Percentiles rank a stretch among this genome's conserved stretches.
These are phyloP conservation scores for Bellardia bayeri DNA, from an alignment of 2,888 invertebrate species.

Conservation along the genomic window DNA sequence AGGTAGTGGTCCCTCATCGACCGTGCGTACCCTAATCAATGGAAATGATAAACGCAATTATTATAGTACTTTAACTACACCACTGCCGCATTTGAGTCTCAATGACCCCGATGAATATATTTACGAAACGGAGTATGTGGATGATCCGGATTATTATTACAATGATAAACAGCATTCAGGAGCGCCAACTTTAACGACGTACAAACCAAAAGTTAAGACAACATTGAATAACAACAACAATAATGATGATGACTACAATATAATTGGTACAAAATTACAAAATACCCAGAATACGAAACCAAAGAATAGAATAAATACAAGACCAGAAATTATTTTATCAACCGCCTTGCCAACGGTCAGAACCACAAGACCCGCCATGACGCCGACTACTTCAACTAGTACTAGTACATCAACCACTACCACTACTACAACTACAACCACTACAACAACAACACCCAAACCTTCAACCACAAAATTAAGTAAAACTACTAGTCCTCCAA, in stretches of 20 bases:
- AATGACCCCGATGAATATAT: slow-evolving; percentile 75
- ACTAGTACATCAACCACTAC: slow-evolving; percentile 79
- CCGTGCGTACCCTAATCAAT: slow-evolving; percentile 70
- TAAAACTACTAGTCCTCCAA: slow-evolving; percentile 71
- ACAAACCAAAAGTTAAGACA: slow-evolving; percentile 35
- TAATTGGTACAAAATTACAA: slow-evolving; percentile 74
- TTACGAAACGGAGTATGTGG: slow-evolving; percentile 76
- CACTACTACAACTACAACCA: slow-evolving; percentile 84
- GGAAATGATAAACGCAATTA: slow-evolving; percentile 76
- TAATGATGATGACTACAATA: slow-evolving; percentile 77
- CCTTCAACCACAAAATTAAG: slow-evolving; percentile 78
- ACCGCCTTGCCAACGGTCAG: slow-evolving; percentile 83
- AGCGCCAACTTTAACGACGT: slow-evolving; percentile 38
- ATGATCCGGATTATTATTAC: slow-evolving; percentile 76
- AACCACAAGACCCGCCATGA: slow-evolving; percentile 83
- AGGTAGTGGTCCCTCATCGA: slow-evolving; percentile 74
- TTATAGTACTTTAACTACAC: slow-evolving; percentile 77
- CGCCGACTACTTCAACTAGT: slow-evolving; percentile 84
- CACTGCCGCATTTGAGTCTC: slow-evolving; percentile 41
- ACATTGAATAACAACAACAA: slow-evolving; percentile 30
- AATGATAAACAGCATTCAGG: slow-evolving; percentile 55
- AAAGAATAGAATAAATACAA: slow-evolving; percentile 67
- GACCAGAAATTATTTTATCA: slow-evolving; percentile 74
- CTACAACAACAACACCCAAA: slow-evolving; percentile 84
- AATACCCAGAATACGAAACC: slow-evolving; percentile 18